phyloP scores from a whole-genome alignment of 2,888 invertebrate genomes.

The Agrotis puta region DNA sequence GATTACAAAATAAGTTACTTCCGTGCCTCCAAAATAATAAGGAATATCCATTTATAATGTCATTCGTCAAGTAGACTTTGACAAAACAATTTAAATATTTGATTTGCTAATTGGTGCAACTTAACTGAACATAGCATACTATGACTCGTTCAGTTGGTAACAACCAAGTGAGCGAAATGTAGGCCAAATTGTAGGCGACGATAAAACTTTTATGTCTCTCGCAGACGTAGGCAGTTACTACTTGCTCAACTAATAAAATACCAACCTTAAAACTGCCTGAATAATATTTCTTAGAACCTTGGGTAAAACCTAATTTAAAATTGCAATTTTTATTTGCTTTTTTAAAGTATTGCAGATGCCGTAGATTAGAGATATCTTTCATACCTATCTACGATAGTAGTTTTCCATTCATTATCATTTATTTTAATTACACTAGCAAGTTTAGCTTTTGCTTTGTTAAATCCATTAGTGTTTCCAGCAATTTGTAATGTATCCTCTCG shows the following conservation, averaged over 20 bases:
- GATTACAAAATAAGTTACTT: no score
- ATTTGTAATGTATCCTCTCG: conserved; percentile 31
- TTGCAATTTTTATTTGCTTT: background rate
- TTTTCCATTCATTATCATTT: no score
- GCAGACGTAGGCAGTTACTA: background rate
- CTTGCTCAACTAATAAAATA: conserved; percentile 26
- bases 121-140: background rate
- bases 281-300: background rate
- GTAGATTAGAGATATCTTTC: background rate
- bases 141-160: conserved; percentile 1
- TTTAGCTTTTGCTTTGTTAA: background rate
- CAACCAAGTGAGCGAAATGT: conserved; percentile 25
- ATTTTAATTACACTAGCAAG: background rate
- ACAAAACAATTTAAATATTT: no score
- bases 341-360: no score
- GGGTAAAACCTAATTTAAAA: background rate
- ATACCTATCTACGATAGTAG: no score
- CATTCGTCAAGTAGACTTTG: no score
- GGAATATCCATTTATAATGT: no score
- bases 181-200: conserved; percentile 1
- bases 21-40: no score
- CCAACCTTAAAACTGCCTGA: background rate
- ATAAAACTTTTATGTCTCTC: conserved; percentile 42
- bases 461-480: conserved; percentile 27
- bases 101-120: no score